Evolutionary conservation across 2,113 vertebrate species (phyloP).

Genomic region (Bothrops jararaca): DNA sequence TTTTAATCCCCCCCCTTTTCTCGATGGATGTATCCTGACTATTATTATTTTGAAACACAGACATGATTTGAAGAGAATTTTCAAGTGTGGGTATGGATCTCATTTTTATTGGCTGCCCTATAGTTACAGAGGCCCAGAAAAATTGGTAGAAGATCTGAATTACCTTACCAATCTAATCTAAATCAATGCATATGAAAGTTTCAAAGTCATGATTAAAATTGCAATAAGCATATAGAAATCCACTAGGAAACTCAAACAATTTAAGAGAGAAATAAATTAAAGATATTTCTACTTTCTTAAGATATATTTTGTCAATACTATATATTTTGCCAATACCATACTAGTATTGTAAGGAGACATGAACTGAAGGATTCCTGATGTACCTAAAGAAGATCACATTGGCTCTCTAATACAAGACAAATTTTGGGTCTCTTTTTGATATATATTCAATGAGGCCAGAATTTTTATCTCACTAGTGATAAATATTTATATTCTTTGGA

Average conservation of each 20-base stretch:
- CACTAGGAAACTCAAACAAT: not conserved
- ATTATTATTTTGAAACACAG: not conserved
- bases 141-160: conserved; percentile 10
- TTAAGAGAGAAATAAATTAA: not conserved
- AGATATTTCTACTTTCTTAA: conserved; percentile 9
- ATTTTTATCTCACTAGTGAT: conserved; percentile 17
- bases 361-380: conserved; percentile 4
- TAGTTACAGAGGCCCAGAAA: not conserved
- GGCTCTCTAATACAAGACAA: not conserved
- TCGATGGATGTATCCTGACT: not conserved
- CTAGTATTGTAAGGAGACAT: not conserved
- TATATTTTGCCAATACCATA: not conserved
- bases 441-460: not conserved
- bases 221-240: not conserved
- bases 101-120: conserved; percentile 11
- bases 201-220: not conserved
- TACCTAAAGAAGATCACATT: not conserved
- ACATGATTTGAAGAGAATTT: not conserved
- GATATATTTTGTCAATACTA: not conserved
- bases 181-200: conserved; percentile 9
- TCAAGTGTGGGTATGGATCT: conserved; percentile 5
- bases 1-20: not conserved
- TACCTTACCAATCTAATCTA: not conserved
- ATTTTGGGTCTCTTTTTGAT: conserved; percentile 9
- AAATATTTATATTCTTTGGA: conserved; percentile 2